Conservation (phyloP, 2,888 invertebrate species). For the Nebria brevicollis region DNA sequence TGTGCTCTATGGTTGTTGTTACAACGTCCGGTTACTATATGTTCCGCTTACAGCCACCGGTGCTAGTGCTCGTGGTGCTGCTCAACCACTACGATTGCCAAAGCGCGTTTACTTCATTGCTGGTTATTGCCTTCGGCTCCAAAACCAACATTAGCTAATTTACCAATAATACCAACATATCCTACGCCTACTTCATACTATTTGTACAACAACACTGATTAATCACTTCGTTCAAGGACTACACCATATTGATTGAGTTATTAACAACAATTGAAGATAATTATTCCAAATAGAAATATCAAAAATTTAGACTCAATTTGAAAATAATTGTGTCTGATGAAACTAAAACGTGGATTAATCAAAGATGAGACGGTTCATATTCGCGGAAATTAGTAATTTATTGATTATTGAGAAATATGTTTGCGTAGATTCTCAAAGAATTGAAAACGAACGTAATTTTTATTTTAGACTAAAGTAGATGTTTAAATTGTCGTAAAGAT, state of each 20-base stretch:
- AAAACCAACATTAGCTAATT: neutral
- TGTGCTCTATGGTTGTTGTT: neutral
- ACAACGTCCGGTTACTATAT: neutral
- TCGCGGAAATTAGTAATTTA: no score
- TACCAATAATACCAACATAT: neutral
- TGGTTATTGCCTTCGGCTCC: neutral
- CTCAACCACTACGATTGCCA: neutral
- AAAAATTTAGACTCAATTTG: no score
- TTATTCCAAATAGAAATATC: no score
- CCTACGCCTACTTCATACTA: neutral
- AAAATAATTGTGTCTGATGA: no score
- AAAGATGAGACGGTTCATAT: no score
- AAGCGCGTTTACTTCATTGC: neutral
- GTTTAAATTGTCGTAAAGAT: no score
- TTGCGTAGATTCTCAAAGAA: no score
- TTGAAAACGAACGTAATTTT: no score
- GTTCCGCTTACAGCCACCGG: neutral
- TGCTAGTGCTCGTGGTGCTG: neutral
- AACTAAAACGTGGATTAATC: no score
- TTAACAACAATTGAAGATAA: no score
- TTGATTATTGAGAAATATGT: no score
- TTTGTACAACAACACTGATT: conserved; percentile 40
- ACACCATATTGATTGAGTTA: neutral
- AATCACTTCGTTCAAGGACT: conserved; percentile 38
- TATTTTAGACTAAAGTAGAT: no score